Percentiles rank a stretch among this genome's conserved stretches.
phyloP scores from a whole-genome alignment of 2,797 vertebrate species.

The Pipistrellus pygmaeus region DNA sequence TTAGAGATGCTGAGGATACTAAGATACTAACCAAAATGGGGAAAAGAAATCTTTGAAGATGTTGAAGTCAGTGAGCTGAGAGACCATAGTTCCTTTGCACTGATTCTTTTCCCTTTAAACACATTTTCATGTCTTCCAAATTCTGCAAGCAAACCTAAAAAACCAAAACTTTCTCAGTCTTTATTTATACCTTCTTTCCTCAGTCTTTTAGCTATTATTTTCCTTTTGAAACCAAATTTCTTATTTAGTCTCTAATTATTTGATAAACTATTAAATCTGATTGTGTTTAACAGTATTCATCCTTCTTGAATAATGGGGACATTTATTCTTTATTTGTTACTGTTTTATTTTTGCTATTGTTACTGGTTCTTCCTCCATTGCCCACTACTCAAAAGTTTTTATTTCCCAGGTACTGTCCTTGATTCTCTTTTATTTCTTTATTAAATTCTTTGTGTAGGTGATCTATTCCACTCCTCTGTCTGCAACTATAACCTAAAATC shows the following conservation, averaged over 20 bases:
- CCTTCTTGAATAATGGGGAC: neutral
- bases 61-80: neutral
- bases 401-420: neutral
- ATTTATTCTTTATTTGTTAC: neutral
- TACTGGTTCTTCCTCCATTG: neutral
- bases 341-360: neutral
- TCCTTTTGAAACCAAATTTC: neutral
- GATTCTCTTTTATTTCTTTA: neutral
- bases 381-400: neutral
- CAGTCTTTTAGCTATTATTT: neutral
- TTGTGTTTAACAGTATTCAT: neutral
- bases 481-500: neutral
- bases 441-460: neutral
- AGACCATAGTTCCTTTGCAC: neutral
- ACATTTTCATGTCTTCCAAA: neutral
- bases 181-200: neutral
- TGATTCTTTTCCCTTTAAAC: neutral
- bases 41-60: neutral
- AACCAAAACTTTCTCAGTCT: neutral
- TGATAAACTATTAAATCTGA: neutral
- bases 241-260: neutral
- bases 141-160: neutral
- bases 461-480: neutral
- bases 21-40: neutral
- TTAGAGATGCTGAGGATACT: neutral